Base-by-base conservation (phyloP, 2,797 vertebrate genomes). In the Phoeniculus purpureus region DNA sequence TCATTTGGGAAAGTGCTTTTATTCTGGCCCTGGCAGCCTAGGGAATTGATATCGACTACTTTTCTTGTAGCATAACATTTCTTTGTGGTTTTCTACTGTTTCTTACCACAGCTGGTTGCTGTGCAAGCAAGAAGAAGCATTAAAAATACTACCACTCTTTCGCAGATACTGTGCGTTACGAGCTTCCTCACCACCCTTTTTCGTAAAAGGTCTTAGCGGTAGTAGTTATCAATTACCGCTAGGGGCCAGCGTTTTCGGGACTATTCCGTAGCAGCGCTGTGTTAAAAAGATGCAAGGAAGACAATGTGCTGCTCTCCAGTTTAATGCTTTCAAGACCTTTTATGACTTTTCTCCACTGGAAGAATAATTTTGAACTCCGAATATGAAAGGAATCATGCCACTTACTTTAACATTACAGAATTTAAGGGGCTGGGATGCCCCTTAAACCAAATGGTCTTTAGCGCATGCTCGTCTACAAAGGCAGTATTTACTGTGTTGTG, bases 1-100 rank as follows among this genome's bases (percentile, higher is more conserved):
- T 95, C 91, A 89, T 95, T 86, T 79, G 74, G 64, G 60, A 83
- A 85, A 95, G 60, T 87, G 77, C 52, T 61, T 85, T 85, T 52
- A 23, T 70, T 76, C 40, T 81, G 60, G 20, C 60, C 31, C 31
- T 64, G 64, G 34, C 18, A 85, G 34, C 18, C 26, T 45, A 34
- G 54, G 55, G 52, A 89, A 62, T 37, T 86, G 56, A 70, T 48
- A 60, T 51, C 1, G 6, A 52, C 31, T n/a, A 32, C 0, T 1
- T 19, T 47, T 59, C 52, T 73, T 32, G 43, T 12, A 75, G 23
- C 16, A 27, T 1, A 72, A 8, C 55, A 51, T 64, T 70, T 91
- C 27, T 73, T 59, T 66, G 27, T 32, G 18, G 43, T 75, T 16
- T 51, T 29, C 16, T 61, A 16, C 40, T 82, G 3, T 68, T 83